phyloP scores from a whole-genome alignment of 23 tunicate species.

The Trididemnum nubilum region DNA sequence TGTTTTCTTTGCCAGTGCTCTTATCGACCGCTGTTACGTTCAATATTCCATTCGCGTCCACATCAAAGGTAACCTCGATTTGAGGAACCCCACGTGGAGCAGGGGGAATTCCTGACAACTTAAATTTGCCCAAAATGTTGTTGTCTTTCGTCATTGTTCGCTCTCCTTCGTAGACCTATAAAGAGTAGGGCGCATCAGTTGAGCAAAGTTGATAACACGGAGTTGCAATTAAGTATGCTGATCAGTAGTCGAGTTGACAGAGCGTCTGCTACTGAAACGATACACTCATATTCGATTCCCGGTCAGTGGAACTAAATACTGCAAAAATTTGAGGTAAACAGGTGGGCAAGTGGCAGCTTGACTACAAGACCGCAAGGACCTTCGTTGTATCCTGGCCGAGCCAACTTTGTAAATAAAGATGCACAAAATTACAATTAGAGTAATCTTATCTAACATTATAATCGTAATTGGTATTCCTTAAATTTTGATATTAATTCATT shows the following conservation, averaged over 20 bases:
- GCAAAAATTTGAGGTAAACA: too few relatives aligned
- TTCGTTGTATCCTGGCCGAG: too few relatives aligned
- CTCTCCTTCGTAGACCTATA: conserved; percentile 97
- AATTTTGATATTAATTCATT: too few relatives aligned
- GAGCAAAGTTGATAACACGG: not conserved
- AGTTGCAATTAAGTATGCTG: not conserved
- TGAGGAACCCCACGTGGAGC: conserved; percentile 99
- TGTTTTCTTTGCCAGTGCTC: conserved; percentile 97
- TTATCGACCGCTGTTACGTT: conserved; percentile 97
- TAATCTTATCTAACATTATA: not conserved
- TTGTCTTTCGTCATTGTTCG: conserved; percentile 99
- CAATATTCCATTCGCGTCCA: conserved; percentile 96
- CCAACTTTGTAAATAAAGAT: not conserved
- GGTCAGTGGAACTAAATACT: too few relatives aligned
- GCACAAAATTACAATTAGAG: not conserved
- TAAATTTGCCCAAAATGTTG: conserved; percentile 95
- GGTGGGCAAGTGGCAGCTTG: too few relatives aligned
- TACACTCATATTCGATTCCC: too few relatives aligned
- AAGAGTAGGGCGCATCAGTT: not conserved
- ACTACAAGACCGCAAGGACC: too few relatives aligned
- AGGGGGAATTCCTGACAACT: conserved; percentile 95
- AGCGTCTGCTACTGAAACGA: not conserved
- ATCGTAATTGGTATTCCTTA: too few relatives aligned
- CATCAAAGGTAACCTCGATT: conserved; percentile 91
- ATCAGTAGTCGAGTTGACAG: not conserved